A percentile compares a stretch with the other conserved stretches of the same genome.
phyloP scores from a whole-genome alignment of 1,140 invertebrate species.

The Cydia strobilella region DNA sequence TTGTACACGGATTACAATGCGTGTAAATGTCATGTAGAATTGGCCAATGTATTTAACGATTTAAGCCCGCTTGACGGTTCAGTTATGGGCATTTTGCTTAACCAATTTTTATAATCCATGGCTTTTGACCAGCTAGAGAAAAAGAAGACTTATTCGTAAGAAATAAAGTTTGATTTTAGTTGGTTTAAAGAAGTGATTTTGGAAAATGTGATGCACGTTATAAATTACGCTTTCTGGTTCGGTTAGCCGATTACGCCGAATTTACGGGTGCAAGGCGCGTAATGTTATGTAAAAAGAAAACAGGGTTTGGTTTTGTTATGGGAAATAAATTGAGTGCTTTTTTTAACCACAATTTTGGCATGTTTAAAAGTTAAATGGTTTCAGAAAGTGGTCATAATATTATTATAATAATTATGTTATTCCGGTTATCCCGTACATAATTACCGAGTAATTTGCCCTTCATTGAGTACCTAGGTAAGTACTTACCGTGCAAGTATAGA shows the following conservation, averaged over 20 bases:
- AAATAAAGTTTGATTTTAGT: not conserved
- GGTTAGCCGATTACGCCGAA: not conserved
- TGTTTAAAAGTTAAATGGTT: not conserved
- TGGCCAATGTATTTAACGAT: conserved; percentile 11
- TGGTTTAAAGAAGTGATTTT: not conserved
- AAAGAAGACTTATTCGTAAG: not conserved
- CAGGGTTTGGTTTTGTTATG: not conserved
- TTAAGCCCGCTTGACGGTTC: conserved; percentile 15
- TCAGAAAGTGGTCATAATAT: not conserved
- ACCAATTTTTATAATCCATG: conserved; percentile 30
- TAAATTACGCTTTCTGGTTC: conserved; percentile 13
- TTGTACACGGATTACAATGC: not conserved
- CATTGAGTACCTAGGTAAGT: too few relatives aligned
- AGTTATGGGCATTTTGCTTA: conserved; percentile 30
- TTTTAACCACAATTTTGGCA: not conserved
- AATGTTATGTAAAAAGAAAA: conserved; percentile 8
- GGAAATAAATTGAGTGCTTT: not conserved
- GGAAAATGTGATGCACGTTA: conserved; percentile 18
- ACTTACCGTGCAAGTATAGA: too few relatives aligned
- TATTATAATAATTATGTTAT: too few relatives aligned
- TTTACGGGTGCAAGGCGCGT: not conserved
- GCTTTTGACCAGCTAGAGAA: not conserved
- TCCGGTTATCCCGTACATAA: too few relatives aligned
- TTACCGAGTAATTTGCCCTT: too few relatives aligned
- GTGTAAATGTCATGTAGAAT: not conserved